Evolutionary conservation across 2,888 invertebrate genomes (phyloP).

Genomic region (Esperia sulphurella): DNA sequence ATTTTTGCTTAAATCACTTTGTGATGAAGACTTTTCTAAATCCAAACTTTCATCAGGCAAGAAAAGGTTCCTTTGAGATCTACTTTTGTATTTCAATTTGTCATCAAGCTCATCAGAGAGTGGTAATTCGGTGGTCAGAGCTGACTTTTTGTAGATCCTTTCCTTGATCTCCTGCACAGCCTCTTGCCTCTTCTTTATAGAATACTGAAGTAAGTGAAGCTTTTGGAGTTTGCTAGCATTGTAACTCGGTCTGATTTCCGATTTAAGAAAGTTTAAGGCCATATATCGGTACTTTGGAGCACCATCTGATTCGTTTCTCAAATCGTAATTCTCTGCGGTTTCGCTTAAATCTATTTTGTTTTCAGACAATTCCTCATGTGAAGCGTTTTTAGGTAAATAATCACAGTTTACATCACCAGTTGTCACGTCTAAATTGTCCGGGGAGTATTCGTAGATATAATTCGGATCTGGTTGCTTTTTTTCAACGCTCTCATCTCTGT

Average conservation of each 20-base stretch:
- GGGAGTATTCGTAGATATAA: conserved; percentile 67
- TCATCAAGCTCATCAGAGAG: conserved; percentile 36
- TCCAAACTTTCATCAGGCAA: conserved; percentile 42
- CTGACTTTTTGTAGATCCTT: conserved; percentile 66
- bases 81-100: conserved; percentile 44
- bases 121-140: conserved; percentile 43
- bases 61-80: conserved; percentile 58
- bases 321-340: conserved; percentile 68
- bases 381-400: conserved; percentile 40
- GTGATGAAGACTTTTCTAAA: conserved; percentile 43
- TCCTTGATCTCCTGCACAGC: conserved; percentile 79
- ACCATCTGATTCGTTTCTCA: conserved; percentile 55
- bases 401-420: conserved; percentile 48
- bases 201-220: conserved; percentile 84
- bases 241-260: conserved; percentile 86
- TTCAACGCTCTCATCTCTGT: conserved; percentile 36
- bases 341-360: conserved; percentile 70
- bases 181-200: conserved; percentile 83
- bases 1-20: conserved; percentile 50
- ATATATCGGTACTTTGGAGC: conserved; percentile 66
- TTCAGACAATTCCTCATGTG: conserved; percentile 48
- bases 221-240: conserved; percentile 84
- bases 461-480: conserved; percentile 40
- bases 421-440: conserved; percentile 54
- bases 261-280: conserved; percentile 72